A percentile compares a stretch with the other conserved stretches of the same genome.
Evolutionary conservation across 2,888 invertebrate species (phyloP).

Genomic region (Chalcosyrphus nemorum): DNA sequence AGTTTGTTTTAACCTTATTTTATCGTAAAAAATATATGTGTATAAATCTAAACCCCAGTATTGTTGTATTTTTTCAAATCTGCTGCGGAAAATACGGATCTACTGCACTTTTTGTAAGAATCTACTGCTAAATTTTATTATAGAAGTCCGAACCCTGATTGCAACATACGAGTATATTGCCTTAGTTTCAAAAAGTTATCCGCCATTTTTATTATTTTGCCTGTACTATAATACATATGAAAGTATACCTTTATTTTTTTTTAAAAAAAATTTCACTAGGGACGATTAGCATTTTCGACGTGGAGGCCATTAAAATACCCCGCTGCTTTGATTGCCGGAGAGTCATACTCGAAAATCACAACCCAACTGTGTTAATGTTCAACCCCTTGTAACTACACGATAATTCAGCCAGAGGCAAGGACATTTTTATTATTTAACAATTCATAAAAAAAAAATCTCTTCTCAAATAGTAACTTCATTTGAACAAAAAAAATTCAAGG

Average conservation of each 20-base stretch:
- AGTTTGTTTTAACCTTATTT: too few relatives aligned
- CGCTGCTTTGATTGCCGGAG: not conserved
- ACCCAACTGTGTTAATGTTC: slow-evolving; percentile 15
- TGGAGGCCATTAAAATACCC: slow-evolving; percentile 42
- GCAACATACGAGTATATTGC: not conserved
- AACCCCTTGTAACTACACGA: slow-evolving; percentile 44
- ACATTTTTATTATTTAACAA: slow-evolving; percentile 67
- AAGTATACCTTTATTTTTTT: not conserved
- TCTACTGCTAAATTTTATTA: too few relatives aligned
- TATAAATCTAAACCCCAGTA: too few relatives aligned
- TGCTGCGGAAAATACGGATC: too few relatives aligned
- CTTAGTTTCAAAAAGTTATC: not conserved
- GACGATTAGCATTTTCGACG: slow-evolving; percentile 27
- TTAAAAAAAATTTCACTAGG: not conserved
- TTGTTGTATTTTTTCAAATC: too few relatives aligned
- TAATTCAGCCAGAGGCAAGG: slow-evolving; percentile 63
- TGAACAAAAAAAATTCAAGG: slow-evolving; percentile 57
- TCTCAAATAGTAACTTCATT: slow-evolving; percentile 26
- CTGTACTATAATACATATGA: not conserved
- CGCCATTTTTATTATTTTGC: not conserved
- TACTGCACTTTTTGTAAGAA: too few relatives aligned
- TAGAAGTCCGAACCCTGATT: too few relatives aligned
- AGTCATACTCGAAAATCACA: slow-evolving; percentile 31
- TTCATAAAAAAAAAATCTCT: slow-evolving; percentile 44
- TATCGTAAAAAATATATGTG: too few relatives aligned